These are phyloP conservation scores for Siphonodentalium dalli DNA, from an alignment of 2,888 invertebrate species.

Conservation along the genomic window DNA sequence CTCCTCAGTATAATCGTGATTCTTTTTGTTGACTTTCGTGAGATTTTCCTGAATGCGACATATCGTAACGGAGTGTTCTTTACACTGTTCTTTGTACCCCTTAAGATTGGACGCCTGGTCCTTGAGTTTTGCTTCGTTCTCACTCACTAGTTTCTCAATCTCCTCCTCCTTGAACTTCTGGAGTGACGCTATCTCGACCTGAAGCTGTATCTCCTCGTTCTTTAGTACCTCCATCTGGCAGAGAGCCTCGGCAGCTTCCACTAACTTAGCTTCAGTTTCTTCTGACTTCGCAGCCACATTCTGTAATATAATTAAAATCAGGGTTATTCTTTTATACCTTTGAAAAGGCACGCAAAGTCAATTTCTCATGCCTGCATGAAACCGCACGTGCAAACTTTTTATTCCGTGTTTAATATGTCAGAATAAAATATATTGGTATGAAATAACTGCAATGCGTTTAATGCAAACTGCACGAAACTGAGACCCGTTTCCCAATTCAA, in stretches of 20 bases:
- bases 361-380: neutral
- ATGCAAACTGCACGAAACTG: too few relatives aligned
- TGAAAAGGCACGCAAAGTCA: neutral
- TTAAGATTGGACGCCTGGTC: conserved; percentile 43
- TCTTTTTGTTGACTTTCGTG: conserved; percentile 57
- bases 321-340: neutral
- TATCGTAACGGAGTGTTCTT: conserved; percentile 64
- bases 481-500: too few relatives aligned
- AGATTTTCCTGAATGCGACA: conserved; percentile 63
- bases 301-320: conserved; percentile 32
- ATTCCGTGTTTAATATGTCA: too few relatives aligned
- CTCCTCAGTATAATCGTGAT: conserved; percentile 56
- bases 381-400: too few relatives aligned
- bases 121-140: conserved; percentile 35
- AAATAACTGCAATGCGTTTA: too few relatives aligned
- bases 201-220: conserved; percentile 41
- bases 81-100: conserved; percentile 60
- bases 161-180: conserved; percentile 34
- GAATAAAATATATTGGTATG: too few relatives aligned
- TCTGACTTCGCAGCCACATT: conserved; percentile 48
- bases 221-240: conserved; percentile 45
- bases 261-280: conserved; percentile 43
- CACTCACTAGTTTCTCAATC: conserved; percentile 32
- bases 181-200: conserved; percentile 39
- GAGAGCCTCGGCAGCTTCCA: conserved; percentile 45